Percentiles rank a stretch among this genome's conserved stretches.
Conservation (phyloP, 2,797 vertebrate species). For the Gorsachius magnificus region DNA sequence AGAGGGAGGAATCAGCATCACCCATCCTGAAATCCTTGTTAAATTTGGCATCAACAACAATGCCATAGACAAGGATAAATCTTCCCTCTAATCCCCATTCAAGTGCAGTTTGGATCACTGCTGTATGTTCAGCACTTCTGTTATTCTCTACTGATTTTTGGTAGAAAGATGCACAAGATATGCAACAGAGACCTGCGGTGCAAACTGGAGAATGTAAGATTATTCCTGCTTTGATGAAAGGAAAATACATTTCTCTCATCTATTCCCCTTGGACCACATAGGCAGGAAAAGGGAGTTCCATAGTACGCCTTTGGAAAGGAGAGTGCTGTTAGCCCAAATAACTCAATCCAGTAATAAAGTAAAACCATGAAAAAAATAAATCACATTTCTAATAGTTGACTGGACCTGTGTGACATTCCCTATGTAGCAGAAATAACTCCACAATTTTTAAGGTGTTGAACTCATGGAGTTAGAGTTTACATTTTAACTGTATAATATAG, state of each 20-base stretch:
- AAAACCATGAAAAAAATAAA: neutral
- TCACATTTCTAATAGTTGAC: neutral
- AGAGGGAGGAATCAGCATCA: neutral
- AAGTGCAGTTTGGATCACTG: rapidly evolving
- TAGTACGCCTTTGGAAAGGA: neutral
- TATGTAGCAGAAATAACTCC: neutral
- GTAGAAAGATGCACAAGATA: neutral
- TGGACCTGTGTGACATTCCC: neutral
- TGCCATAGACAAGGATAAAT: neutral
- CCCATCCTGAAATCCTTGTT: neutral
- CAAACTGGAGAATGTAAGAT: neutral
- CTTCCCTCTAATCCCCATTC: neutral
- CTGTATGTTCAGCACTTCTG: neutral
- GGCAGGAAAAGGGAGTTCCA: neutral
- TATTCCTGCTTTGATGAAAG: conserved; percentile 3
- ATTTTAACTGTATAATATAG: neutral
- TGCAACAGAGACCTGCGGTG: neutral
- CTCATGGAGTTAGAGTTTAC: rapidly evolving
- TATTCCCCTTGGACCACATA: neutral
- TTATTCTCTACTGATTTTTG: neutral
- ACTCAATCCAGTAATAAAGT: neutral
- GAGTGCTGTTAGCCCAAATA: neutral
- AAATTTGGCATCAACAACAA: neutral
- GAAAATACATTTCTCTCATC: neutral
- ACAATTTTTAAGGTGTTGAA: neutral